A percentile compares a stretch with the other conserved stretches of the same genome.
phyloP scores from a whole-genome alignment of 2,113 vertebrate species.

The Paracanthobrama guichenoti region DNA sequence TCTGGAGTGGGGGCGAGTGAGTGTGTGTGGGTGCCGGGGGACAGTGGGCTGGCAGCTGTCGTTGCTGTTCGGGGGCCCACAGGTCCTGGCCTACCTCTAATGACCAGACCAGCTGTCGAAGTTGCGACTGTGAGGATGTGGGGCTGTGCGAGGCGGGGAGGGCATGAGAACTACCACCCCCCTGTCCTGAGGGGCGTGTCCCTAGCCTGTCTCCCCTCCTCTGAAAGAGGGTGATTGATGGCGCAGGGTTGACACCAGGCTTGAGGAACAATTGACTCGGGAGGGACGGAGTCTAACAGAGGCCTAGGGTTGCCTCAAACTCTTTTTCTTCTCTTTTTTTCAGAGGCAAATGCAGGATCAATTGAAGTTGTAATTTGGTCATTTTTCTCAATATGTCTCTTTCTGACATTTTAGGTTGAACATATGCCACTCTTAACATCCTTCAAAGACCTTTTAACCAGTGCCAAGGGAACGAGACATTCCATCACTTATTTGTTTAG shows the following conservation, averaged over 20 bases:
- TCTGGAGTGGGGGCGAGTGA: constrained; percentile 58
- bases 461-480: constrained; percentile 50
- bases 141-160: constrained; percentile 77
- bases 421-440: constrained; percentile 69
- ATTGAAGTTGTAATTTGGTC: constrained; percentile 76
- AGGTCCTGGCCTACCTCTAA: constrained; percentile 75
- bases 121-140: constrained; percentile 74
- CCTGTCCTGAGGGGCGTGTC: constrained; percentile 78
- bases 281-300: constrained; percentile 74
- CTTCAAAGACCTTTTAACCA: constrained; percentile 60
- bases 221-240: constrained; percentile 83
- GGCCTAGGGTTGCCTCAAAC: constrained; percentile 69
- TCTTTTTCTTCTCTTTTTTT: constrained; percentile 72
- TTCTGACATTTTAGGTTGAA: constrained; percentile 71
- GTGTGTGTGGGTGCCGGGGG: constrained; percentile 43
- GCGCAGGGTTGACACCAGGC: constrained; percentile 78
- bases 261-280: constrained; percentile 79
- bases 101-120: constrained; percentile 82
- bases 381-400: constrained; percentile 78
- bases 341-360: constrained; percentile 77
- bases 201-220: constrained; percentile 78
- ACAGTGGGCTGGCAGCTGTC: constrained; percentile 79
- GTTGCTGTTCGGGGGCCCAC: constrained; percentile 73
- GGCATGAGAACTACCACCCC: constrained; percentile 83
- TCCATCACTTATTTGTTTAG: constrained; percentile 57